These are phyloP conservation scores for Rhyacophila brunnea DNA, from an alignment of 1,140 invertebrate genomes.

Conservation along the genomic window DNA sequence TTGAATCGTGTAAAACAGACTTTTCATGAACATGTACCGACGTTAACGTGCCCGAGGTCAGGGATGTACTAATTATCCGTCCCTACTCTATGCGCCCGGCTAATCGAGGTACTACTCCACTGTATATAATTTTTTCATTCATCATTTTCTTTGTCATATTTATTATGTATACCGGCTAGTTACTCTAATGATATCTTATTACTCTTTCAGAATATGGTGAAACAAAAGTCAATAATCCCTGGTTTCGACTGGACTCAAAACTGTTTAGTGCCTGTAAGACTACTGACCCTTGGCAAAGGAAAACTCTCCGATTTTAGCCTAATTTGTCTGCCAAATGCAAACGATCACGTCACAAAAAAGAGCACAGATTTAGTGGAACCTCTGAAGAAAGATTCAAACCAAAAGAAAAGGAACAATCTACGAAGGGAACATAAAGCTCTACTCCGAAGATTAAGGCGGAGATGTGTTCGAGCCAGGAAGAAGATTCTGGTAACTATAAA, in stretches of 20 bases:
- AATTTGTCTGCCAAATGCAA: conserved; percentile 62
- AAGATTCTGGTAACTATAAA: conserved; percentile 35
- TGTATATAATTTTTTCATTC: no score
- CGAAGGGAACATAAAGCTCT: conserved; percentile 57
- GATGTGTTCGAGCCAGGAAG: conserved; percentile 55
- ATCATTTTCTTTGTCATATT: no score
- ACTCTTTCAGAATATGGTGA: conserved; percentile 25
- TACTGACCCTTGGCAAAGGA: conserved; percentile 52
- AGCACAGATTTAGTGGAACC: conserved; percentile 53
- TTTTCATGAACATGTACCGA: no score
- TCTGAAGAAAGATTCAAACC: conserved; percentile 58
- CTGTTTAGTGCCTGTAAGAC: conserved; percentile 57
- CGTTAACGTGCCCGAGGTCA: no score
- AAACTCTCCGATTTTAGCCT: conserved; percentile 56
- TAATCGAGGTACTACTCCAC: no score
- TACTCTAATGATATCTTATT: no score
- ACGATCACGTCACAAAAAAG: conserved; percentile 53
- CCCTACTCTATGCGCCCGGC: no score
- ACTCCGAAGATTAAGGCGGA: conserved; percentile 60
- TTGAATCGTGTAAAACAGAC: no score
- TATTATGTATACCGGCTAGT: no score
- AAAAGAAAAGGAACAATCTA: conserved; percentile 56
- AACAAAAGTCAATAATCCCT: conserved; percentile 8
- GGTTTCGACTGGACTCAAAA: conserved; percentile 35
- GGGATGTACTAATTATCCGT: no score